Percentiles rank a stretch among this genome's conserved stretches.
phyloP scores from a whole-genome alignment of 1,140 invertebrate genomes.

The Bombyx mori region ASM3026992v2 NC_085129.1:11712001-11712500 shows the following conservation, averaged over 20 bases:
- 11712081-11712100: background rate
- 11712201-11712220: too few species aligned
- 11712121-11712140: background rate
- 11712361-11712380: too few species aligned
- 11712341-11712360: too few species aligned
- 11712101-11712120: background rate
- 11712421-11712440: too few species aligned
- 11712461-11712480: too few species aligned
- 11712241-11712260: background rate
- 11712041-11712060: background rate
- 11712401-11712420: background rate
- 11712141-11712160: too few species aligned
- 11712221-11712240: too few species aligned
- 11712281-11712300: background rate
- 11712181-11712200: too few species aligned
- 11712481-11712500: too few species aligned
- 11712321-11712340: too few species aligned
- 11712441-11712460: too few species aligned
- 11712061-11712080: background rate
- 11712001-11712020: conserved; percentile 1
- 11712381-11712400: background rate
- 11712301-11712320: background rate
- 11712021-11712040: background rate
- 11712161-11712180: too few species aligned
- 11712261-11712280: background rate